These are phyloP conservation scores for Triops longicaudatus DNA, from an alignment of 1,140 invertebrate genomes.

Conservation along the genomic window DNA sequence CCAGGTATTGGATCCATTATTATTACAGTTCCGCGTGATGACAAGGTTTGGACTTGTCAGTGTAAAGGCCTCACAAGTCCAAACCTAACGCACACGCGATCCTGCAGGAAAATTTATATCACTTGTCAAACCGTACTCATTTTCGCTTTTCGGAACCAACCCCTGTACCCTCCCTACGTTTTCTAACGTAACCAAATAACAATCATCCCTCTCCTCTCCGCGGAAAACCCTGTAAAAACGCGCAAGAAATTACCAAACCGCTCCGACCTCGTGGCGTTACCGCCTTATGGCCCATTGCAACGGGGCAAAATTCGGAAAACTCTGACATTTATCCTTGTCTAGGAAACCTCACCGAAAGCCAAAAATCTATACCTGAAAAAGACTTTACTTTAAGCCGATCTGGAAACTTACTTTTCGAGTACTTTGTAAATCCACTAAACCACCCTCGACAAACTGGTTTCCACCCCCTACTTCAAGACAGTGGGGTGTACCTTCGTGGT, in stretches of 20 bases:
- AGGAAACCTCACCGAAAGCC: neutral
- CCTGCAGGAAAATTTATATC: conserved; percentile 1
- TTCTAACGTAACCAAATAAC: conserved; percentile 12
- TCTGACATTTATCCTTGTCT: conserved; percentile 12
- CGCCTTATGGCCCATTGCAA: too few species aligned
- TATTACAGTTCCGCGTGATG: neutral
- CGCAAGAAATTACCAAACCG: neutral
- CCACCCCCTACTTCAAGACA: neutral
- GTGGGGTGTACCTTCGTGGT: neutral
- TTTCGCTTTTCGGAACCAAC: neutral
- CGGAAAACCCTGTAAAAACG: neutral
- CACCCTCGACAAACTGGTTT: neutral
- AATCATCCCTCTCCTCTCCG: neutral
- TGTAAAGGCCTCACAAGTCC: neutral
- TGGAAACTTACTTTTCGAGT: neutral
- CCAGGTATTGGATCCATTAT: neutral
- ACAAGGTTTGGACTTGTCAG: neutral
- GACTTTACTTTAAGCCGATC: neutral
- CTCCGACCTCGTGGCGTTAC: neutral
- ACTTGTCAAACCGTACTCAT: conserved; percentile 1
- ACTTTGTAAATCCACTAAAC: neutral
- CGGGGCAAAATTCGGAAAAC: neutral
- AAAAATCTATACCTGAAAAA: neutral
- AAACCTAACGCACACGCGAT: neutral
- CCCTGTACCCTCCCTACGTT: neutral